Percentiles rank a stretch among this genome's conserved stretches.
These are phyloP conservation scores for Cottus gobio DNA, from an alignment of 2,113 vertebrate species.

Conservation along the genomic window DNA sequence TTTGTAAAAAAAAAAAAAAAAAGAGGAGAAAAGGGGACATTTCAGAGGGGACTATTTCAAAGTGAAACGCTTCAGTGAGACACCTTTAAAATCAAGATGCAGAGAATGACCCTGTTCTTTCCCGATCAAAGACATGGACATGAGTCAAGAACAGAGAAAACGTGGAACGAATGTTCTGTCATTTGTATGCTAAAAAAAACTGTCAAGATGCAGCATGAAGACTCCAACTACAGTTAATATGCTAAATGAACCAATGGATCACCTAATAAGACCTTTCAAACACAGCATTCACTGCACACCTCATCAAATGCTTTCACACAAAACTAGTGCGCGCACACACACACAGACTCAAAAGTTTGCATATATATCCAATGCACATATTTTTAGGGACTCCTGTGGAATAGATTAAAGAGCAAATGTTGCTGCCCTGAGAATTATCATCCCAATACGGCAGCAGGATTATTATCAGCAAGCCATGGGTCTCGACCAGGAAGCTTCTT, in stretches of 20 bases:
- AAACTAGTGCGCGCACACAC: not conserved
- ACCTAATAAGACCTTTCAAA: not conserved
- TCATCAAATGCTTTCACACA: not conserved
- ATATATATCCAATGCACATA: not conserved
- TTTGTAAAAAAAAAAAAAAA: conserved; percentile 39
- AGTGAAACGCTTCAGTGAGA: conserved; percentile 17
- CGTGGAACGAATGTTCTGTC: not conserved
- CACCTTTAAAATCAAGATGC: conserved; percentile 6
- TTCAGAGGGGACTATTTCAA: conserved; percentile 48
- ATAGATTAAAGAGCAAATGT: conserved; percentile 62
- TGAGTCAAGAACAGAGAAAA: not conserved
- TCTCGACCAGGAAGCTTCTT: conserved; percentile 35
- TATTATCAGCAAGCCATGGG: conserved; percentile 43
- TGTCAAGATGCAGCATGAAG: not conserved
- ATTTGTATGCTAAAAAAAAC: not conserved
- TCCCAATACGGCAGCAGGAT: conserved; percentile 43
- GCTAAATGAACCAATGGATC: not conserved
- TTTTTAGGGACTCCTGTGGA: conserved; percentile 18
- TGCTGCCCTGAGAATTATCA: conserved; percentile 56
- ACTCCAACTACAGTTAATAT: not conserved
- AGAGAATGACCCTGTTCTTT: not conserved
- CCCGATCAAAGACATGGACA: not conserved
- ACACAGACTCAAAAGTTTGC: not conserved
- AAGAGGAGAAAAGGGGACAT: not conserved
- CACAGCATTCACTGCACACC: not conserved